These are phyloP conservation scores for Diceros bicornis DNA, from an alignment of 2,797 vertebrate species.

Conservation along the genomic window DNA sequence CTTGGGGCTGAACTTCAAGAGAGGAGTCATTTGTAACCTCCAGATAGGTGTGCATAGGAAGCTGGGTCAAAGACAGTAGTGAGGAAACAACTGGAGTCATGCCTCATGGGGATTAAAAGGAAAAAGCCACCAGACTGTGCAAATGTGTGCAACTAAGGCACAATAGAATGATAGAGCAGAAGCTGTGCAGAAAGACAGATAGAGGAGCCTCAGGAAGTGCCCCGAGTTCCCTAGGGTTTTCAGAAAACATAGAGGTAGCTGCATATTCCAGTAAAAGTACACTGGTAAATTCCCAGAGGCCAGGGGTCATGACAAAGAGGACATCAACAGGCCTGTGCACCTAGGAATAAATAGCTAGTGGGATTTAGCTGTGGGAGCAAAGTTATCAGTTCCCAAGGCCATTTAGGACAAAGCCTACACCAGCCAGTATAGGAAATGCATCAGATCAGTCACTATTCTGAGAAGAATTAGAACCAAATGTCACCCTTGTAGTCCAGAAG, in stretches of 20 bases:
- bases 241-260: background rate
- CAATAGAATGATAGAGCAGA: background rate
- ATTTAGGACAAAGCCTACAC: background rate
- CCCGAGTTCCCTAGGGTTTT: background rate
- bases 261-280: background rate
- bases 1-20: background rate
- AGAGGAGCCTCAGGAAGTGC: background rate
- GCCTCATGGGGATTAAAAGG: background rate
- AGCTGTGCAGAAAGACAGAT: background rate
- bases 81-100: background rate
- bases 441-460: background rate
- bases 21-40: background rate
- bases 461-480: background rate
- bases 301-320: background rate
- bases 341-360: background rate
- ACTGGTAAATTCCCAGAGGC: background rate
- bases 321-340: background rate
- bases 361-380: background rate
- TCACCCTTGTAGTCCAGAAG: background rate
- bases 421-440: background rate
- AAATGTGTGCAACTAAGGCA: background rate
- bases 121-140: background rate
- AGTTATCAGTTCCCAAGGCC: background rate
- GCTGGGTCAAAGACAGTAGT: background rate
- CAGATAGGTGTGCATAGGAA: background rate